Evolutionary conservation across 64 coral and sea anemone genomes (phyloP).

Genomic region (Dendrophyllia cribrosa): DNA sequence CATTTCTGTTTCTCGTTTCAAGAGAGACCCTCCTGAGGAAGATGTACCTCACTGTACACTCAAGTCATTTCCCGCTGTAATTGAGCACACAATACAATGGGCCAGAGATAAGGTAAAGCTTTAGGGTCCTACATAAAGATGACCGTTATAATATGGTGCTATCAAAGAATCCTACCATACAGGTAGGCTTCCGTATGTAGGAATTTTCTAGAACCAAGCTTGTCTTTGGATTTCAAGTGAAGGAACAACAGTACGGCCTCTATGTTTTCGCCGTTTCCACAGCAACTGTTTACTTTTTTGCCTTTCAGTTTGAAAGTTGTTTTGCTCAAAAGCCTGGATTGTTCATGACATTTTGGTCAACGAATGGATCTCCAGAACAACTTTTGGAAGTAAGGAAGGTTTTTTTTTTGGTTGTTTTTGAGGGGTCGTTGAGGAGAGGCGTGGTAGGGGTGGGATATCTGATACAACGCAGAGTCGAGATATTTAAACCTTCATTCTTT

Average conservation of each 20-base stretch:
- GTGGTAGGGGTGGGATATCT: too few relatives aligned
- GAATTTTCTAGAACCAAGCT: too few relatives aligned
- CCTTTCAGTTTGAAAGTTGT: slow-evolving; percentile 88
- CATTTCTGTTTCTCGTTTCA: background rate
- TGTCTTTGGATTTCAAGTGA: too few relatives aligned
- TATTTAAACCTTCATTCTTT: too few relatives aligned
- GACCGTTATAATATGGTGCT: background rate
- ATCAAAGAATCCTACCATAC: too few relatives aligned
- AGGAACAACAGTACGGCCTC: too few relatives aligned
- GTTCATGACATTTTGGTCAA: slow-evolving; percentile 83
- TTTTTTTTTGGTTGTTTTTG: background rate
- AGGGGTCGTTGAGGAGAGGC: too few relatives aligned
- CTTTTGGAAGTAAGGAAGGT: slow-evolving; percentile 45
- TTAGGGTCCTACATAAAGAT: background rate
- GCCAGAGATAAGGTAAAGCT: slow-evolving; percentile 95
- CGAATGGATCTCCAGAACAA: slow-evolving; percentile 49
- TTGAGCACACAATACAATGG: slow-evolving; percentile 99
- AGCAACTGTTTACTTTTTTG: background rate
- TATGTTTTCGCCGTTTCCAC: too few relatives aligned
- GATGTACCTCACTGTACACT: slow-evolving; percentile 97
- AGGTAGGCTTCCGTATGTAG: too few relatives aligned
- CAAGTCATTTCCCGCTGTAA: slow-evolving; percentile 95
- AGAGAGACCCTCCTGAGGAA: slow-evolving; percentile 94
- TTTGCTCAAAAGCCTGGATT: slow-evolving; percentile 79
- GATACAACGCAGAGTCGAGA: too few relatives aligned